These are phyloP conservation scores for Polymixis lichenea DNA, from an alignment of 2,888 invertebrate genomes.

Conservation along the genomic window DNA sequence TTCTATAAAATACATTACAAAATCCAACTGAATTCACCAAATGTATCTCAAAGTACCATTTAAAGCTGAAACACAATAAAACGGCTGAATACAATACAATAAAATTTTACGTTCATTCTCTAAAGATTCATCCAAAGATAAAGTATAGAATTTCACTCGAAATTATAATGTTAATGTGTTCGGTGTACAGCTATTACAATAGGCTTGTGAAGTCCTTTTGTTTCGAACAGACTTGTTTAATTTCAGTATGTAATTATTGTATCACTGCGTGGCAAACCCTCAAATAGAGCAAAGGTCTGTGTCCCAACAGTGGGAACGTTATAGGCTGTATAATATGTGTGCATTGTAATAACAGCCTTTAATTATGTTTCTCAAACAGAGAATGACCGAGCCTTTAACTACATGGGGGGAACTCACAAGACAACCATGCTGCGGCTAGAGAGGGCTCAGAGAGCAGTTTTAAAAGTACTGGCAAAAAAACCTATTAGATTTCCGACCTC, in stretches of 20 bases:
- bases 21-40: not conserved
- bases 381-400: not conserved
- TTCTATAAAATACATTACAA: not conserved
- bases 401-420: no score
- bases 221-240: not conserved
- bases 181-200: not conserved
- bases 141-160: not conserved
- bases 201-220: conserved; percentile 6
- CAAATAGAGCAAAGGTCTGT: no score
- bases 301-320: not conserved
- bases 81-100: not conserved
- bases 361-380: not conserved
- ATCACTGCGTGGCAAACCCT: not conserved
- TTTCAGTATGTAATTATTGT: not conserved
- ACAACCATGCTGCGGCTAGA: no score
- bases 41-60: not conserved
- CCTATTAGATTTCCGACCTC: no score
- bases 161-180: not conserved
- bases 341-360: not conserved
- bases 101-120: not conserved
- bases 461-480: no score
- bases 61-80: conserved; percentile 6
- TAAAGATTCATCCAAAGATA: conserved; percentile 12
- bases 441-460: no score
- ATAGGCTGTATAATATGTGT: not conserved